phyloP scores from a whole-genome alignment of 2,113 vertebrate species.

The Melanocharis versteri region DNA sequence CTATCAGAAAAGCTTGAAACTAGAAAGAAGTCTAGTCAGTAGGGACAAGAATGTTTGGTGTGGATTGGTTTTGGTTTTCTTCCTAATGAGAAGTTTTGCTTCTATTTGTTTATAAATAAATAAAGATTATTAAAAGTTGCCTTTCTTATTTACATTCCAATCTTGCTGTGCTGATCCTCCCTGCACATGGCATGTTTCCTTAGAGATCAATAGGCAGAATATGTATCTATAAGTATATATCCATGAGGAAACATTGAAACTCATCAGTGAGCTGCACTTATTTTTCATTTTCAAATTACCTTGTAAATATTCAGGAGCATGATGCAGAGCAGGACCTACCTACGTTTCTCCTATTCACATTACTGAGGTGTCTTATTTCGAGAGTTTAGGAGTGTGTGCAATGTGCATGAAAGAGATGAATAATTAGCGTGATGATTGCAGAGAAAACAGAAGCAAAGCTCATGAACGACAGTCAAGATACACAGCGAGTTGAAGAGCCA shows the following conservation, averaged over 20 bases:
- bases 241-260: background rate
- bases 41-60: background rate
- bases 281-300: background rate
- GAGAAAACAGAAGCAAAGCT: background rate
- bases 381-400: background rate
- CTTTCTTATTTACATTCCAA: background rate
- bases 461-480: background rate
- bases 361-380: background rate
- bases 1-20: background rate
- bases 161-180: background rate
- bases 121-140: background rate
- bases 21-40: background rate
- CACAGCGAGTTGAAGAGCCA: background rate
- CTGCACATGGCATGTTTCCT: background rate
- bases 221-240: background rate
- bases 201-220: background rate
- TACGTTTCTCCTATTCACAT: background rate
- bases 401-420: background rate
- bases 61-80: background rate
- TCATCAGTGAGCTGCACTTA: background rate
- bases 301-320: constrained; percentile 8
- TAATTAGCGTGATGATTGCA: background rate
- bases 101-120: background rate
- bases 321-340: background rate
- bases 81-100: background rate